Percentiles rank a stretch among this genome's conserved stretches.
These are phyloP conservation scores for Cervus canadensis DNA, from an alignment of 2,113 vertebrate species.

Conservation along the genomic window DNA sequence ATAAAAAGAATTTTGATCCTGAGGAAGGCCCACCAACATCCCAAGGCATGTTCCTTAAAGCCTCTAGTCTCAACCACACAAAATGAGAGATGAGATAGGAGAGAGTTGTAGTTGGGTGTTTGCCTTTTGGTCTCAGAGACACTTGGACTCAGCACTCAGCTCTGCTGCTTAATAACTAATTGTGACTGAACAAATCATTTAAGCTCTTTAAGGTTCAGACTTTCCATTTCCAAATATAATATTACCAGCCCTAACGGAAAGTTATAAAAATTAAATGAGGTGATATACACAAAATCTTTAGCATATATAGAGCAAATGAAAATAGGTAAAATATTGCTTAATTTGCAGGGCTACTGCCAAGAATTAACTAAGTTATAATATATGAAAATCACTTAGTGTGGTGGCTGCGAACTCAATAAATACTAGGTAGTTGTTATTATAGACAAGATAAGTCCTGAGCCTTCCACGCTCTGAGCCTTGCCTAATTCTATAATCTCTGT, in stretches of 20 bases:
- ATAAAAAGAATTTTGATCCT: not conserved
- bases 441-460: not conserved
- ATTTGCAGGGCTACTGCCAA: not conserved
- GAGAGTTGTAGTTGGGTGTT: rapidly evolving
- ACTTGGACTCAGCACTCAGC: not conserved
- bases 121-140: not conserved
- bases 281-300: not conserved
- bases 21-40: not conserved
- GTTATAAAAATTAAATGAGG: not conserved
- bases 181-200: not conserved
- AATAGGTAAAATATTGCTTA: not conserved
- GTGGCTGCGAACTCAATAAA: not conserved
- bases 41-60: not conserved
- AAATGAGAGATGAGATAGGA: not conserved
- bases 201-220: not conserved
- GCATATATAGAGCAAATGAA: not conserved
- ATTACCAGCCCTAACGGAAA: not conserved
- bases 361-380: constrained; percentile 10
- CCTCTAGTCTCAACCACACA: not conserved
- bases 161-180: not conserved
- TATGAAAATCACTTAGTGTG: not conserved
- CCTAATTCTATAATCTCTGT: not conserved
- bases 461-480: not conserved
- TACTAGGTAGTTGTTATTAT: not conserved
- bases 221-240: not conserved